phyloP scores from a whole-genome alignment of 2,797 vertebrate species.

The Percopsis omiscomaycus region DNA sequence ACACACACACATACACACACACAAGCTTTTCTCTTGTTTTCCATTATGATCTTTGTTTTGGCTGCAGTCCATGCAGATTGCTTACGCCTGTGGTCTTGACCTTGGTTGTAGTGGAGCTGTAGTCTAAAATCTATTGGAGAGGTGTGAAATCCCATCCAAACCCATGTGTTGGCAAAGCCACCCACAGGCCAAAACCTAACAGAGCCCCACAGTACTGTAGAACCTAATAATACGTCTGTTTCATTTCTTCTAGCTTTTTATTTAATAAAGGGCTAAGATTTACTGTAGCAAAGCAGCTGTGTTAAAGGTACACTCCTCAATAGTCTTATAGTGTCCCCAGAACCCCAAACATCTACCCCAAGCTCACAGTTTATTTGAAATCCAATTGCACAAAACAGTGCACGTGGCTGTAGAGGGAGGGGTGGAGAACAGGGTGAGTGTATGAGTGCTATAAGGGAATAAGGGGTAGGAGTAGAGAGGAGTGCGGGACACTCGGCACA shows the following conservation, averaged over 20 bases:
- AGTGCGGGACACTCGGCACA: too few relatives aligned
- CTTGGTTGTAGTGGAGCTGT: conserved; percentile 27
- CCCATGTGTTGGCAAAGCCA: conserved; percentile 18
- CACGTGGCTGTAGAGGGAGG: too few relatives aligned
- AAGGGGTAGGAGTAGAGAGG: too few relatives aligned
- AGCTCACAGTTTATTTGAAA: background rate
- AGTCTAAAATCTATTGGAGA: conserved; percentile 37
- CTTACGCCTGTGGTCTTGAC: conserved; percentile 41
- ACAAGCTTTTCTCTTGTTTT: conserved; percentile 31
- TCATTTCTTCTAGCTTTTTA: background rate
- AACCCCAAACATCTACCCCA: background rate
- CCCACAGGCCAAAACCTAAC: conserved; percentile 24
- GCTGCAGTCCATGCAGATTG: conserved; percentile 27
- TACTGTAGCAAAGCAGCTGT: conserved; percentile 13
- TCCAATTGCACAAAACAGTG: too few relatives aligned
- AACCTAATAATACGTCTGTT: conserved; percentile 9
- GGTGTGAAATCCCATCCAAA: conserved; percentile 58
- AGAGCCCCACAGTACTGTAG: conserved; percentile 27
- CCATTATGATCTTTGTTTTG: conserved; percentile 46
- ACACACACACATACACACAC: conserved; percentile 15
- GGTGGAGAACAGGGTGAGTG: too few relatives aligned
- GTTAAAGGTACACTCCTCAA: background rate
- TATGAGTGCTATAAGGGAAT: too few relatives aligned
- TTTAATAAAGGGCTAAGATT: background rate
- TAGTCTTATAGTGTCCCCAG: background rate